phyloP scores from a whole-genome alignment of 2,797 vertebrate genomes.

The Sus cebifrons region DNA sequence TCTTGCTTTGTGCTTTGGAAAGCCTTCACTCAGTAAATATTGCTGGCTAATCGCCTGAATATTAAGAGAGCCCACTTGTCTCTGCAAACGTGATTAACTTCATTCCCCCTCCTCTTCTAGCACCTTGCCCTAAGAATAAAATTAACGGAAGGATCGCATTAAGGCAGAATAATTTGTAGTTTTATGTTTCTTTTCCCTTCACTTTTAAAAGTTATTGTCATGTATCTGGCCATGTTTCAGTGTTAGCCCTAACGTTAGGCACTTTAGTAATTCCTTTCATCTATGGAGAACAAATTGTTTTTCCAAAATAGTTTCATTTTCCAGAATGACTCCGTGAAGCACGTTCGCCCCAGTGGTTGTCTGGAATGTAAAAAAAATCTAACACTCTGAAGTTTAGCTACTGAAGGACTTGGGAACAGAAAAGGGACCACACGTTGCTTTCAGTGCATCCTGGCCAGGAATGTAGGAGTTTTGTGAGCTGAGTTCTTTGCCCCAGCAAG shows the following conservation, averaged over 20 bases:
- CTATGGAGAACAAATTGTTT: slow-evolving; percentile 51
- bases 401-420: background rate
- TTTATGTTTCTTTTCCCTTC: slow-evolving; percentile 61
- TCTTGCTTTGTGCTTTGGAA: background rate
- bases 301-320: slow-evolving; percentile 67
- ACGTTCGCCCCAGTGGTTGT: background rate
- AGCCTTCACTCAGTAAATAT: background rate
- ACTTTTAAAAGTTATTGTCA: slow-evolving; percentile 56
- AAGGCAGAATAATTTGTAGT: background rate
- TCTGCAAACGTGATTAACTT: slow-evolving; percentile 23
- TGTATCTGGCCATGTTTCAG: slow-evolving; percentile 48
- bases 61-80: slow-evolving; percentile 12
- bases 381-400: background rate
- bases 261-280: slow-evolving; percentile 72
- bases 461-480: background rate
- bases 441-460: background rate
- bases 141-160: slow-evolving; percentile 71
- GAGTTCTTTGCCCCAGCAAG: background rate
- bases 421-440: background rate
- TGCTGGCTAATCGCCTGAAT: background rate
- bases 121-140: slow-evolving; percentile 27
- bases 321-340: slow-evolving; percentile 21
- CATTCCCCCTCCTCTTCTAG: background rate
- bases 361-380: slow-evolving; percentile 32
- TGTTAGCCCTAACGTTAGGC: slow-evolving; percentile 58